Evolutionary conservation across 2,797 vertebrate genomes (phyloP), one percentile per base, ranked within the genome.

Genomic region (Cynodonichthys magdalenae): DNA sequence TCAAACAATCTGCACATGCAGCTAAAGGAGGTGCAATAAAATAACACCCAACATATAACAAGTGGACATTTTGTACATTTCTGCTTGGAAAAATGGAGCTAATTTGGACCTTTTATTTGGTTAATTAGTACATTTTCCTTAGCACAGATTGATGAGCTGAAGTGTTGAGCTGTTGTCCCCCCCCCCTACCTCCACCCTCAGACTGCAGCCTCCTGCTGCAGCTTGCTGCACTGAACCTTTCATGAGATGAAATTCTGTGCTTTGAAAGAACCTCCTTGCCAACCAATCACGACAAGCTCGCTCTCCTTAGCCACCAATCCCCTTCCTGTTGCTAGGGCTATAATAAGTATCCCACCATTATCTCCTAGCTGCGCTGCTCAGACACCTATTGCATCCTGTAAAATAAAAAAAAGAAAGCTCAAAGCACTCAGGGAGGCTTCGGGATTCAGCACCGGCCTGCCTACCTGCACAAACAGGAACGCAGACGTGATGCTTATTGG

Each of bases 251-350:
- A 92, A 92, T 89, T 90, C 82, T 89, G 77, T 74, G 81, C 87
- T 90, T 86, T 83, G 85, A 91, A 85, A 75, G 62, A 66, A 78
- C 70, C 72, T 82, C 63, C 66, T 61, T 63, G 44, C 53, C 87
- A 92, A 78, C 93, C 93, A 94, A 94, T 93, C 19, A 66, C 83
- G 90, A 69, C 54, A 52, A 50, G 67, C 80, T 82, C 74, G 15
- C 71, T 75, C 74, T 71, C 51, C 52, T 12, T 79, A 77, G 66
- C 81, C 63, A 77, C 93, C 93, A 94, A 93, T 93, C 85, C 63
- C 1, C 8, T 46, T 60, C 66, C 82, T 93, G 93, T 94, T 94
- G 90, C 92, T 92, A 93, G 81, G 93, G 92, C 93, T 93, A 89
- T 86, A 86, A 92, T 86, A 92, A 87, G 86, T 83, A 86, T 84